phyloP scores from a whole-genome alignment of 2,113 vertebrate species.

The Pyxicephalus adspersus region DNA sequence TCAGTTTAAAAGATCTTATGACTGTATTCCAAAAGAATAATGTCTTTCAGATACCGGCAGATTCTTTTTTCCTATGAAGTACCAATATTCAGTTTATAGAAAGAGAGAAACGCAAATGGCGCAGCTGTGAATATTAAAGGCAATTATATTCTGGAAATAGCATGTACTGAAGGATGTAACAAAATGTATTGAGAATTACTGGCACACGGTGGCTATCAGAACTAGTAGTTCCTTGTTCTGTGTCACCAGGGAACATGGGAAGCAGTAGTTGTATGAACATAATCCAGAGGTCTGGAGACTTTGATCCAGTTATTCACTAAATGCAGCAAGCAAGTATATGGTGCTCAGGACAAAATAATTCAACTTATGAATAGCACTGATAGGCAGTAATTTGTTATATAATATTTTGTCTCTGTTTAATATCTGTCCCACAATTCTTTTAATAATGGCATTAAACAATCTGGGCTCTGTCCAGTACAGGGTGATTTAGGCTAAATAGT shows the following conservation, averaged over 20 bases:
- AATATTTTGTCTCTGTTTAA: too few relatives aligned
- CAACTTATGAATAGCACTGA: too few relatives aligned
- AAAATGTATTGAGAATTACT: slow-evolving; percentile 28
- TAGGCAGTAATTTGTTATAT: too few relatives aligned
- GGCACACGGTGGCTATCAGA: slow-evolving; percentile 5
- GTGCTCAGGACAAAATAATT: too few relatives aligned
- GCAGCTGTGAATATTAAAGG: slow-evolving; percentile 27
- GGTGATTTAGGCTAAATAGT: too few relatives aligned
- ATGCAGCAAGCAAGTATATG: too few relatives aligned
- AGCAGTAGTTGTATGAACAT: neutral
- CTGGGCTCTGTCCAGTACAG: too few relatives aligned
- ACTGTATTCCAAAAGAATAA: neutral
- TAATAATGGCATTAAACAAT: too few relatives aligned
- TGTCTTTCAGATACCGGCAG: neutral
- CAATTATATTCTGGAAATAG: slow-evolving; percentile 17
- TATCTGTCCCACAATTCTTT: too few relatives aligned
- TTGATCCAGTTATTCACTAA: too few relatives aligned
- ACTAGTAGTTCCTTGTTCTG: neutral
- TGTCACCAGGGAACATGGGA: slow-evolving; percentile 1
- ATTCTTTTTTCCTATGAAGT: neutral
- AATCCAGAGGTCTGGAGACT: too few relatives aligned
- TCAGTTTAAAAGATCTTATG: neutral
- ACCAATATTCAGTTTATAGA: neutral
- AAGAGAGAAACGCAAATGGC: neutral
- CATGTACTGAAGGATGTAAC: slow-evolving; percentile 16